Conservation (phyloP, 2,888 invertebrate genomes). For the Neoascia interrupta region DNA sequence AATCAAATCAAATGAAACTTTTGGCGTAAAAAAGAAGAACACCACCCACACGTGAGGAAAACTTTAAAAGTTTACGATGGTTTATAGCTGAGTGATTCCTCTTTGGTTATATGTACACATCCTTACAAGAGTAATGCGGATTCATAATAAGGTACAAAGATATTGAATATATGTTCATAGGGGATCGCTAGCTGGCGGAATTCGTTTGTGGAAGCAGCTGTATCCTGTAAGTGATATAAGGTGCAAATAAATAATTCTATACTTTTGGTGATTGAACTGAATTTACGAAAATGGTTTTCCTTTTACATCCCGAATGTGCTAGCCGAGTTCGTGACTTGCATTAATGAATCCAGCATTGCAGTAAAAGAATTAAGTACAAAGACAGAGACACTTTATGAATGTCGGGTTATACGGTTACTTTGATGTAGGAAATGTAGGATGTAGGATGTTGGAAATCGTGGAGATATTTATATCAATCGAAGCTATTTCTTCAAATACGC, state of each 20-base stretch:
- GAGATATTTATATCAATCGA: no score
- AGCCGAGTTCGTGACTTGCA: slow-evolving; percentile 50
- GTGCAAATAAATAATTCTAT: slow-evolving; percentile 12
- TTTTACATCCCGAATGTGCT: slow-evolving; percentile 10
- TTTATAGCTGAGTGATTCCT: background rate
- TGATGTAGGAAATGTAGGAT: no score
- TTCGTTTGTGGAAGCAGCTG: slow-evolving; percentile 29
- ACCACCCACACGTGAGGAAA: slow-evolving; percentile 42
- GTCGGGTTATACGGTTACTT: no score
- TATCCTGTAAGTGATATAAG: slow-evolving; percentile 29
- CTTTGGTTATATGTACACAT: background rate
- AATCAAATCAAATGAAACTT: slow-evolving; percentile 64
- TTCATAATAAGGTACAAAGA: background rate
- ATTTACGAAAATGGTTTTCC: background rate
- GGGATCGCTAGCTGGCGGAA: slow-evolving; percentile 9
- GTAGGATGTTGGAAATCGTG: no score
- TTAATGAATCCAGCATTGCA: no score
- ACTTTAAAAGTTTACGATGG: slow-evolving; percentile 34
- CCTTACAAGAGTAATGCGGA: slow-evolving; percentile 4
- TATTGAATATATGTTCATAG: background rate
- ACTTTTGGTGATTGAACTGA: slow-evolving; percentile 15
- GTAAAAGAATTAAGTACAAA: no score
- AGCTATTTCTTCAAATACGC: no score
- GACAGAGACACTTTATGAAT: no score
- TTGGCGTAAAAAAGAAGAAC: slow-evolving; percentile 18